Evolutionary conservation across 2,113 vertebrate species (phyloP).

Genomic region (Leuciscus idus): DNA sequence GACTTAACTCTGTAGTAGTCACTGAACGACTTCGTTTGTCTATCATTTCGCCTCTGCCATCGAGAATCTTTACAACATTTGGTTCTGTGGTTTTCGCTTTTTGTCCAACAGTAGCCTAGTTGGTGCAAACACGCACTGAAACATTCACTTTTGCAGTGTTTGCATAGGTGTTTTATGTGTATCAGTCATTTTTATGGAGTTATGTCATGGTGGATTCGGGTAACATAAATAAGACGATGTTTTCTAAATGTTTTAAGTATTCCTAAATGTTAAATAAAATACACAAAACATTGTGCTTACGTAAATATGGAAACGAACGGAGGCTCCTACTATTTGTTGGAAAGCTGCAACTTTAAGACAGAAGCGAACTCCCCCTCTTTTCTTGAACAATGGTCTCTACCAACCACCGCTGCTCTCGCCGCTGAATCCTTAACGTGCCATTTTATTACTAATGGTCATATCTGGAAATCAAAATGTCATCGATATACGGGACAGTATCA

Average conservation of each 20-base stretch:
- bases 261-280: not conserved
- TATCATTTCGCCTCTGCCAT: no score
- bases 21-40: no score
- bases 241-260: not conserved
- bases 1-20: not conserved
- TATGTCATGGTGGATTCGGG: not conserved
- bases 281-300: no score
- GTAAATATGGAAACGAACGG: not conserved
- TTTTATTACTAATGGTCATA: constrained; percentile 83
- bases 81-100: not conserved
- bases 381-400: constrained; percentile 89
- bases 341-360: constrained; percentile 90
- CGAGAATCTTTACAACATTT: no score
- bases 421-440: constrained; percentile 94
- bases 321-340: not conserved
- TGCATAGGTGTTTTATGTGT: not conserved
- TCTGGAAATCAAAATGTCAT: constrained; percentile 71
- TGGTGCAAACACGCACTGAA: not conserved
- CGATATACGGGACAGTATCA: constrained; percentile 58
- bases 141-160: not conserved
- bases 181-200: not conserved
- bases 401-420: constrained; percentile 81
- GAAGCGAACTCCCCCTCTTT: constrained; percentile 75
- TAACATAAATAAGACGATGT: not conserved
- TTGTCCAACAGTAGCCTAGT: not conserved